These are phyloP conservation scores for Scrobipalpa atriplicella DNA, from an alignment of 2,888 invertebrate species.

Conservation along the genomic window DNA sequence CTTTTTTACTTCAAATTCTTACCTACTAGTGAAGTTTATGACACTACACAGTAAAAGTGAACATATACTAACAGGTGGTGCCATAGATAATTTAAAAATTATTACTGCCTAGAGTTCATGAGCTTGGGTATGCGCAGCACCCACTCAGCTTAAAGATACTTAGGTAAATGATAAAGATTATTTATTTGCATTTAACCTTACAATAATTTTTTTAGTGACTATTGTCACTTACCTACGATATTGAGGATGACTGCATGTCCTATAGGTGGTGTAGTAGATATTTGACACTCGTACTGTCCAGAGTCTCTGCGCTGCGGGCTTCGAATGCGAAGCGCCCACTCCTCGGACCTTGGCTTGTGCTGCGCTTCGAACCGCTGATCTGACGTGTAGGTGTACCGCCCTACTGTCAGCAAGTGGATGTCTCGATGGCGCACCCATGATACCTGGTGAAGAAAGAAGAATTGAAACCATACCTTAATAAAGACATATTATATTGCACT, in stretches of 20 bases:
- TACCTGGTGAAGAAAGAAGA: slow-evolving; percentile 82
- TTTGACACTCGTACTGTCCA: slow-evolving; percentile 95
- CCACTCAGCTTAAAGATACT: no score
- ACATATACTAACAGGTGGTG: no score
- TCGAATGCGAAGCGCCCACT: slow-evolving; percentile 89
- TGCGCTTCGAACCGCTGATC: slow-evolving; percentile 92
- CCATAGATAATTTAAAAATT: no score
- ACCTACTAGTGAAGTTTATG: no score
- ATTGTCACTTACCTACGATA: slow-evolving; percentile 89
- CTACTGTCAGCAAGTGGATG: slow-evolving; percentile 94
- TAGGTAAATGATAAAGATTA: no score
- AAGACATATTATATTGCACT: no score
- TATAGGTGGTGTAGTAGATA: slow-evolving; percentile 94
- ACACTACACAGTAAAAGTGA: no score
- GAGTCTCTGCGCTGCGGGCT: slow-evolving; percentile 91
- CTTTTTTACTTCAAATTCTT: no score
- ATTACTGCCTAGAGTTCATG: no score
- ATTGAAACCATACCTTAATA: background rate
- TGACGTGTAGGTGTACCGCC: slow-evolving; percentile 93
- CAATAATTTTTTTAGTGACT: no score
- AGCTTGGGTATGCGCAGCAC: no score
- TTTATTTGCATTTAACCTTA: no score
- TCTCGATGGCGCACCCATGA: slow-evolving; percentile 96
- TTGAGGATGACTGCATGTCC: slow-evolving; percentile 91
- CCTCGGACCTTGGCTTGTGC: slow-evolving; percentile 93